Percentiles rank a stretch among this genome's conserved stretches.
Conservation (phyloP, 2,113 vertebrate genomes). For the Nansenia antarctica region DNA sequence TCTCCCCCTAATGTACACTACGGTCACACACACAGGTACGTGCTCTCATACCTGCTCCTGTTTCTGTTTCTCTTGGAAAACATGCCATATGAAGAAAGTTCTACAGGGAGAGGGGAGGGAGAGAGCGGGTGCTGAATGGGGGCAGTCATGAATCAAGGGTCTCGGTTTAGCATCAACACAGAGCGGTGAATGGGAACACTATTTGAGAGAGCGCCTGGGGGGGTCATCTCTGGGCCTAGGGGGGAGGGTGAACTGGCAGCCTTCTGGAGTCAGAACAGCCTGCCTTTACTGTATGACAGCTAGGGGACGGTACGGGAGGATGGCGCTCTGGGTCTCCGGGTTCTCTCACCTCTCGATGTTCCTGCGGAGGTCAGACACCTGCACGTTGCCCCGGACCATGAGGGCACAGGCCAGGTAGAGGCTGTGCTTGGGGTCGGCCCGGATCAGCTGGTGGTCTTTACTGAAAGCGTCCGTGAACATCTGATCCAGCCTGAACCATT, state of each 20-base stretch:
- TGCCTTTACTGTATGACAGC: too few relatives aligned
- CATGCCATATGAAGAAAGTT: neutral
- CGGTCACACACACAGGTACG: neutral
- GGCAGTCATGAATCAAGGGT: slow-evolving; percentile 48
- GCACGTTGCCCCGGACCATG: slow-evolving; percentile 90
- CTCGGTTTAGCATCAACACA: slow-evolving; percentile 1
- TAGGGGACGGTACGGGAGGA: neutral
- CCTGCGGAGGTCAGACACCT: slow-evolving; percentile 93
- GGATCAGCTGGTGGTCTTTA: slow-evolving; percentile 92
- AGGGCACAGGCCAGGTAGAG: slow-evolving; percentile 94
- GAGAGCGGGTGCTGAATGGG: slow-evolving; percentile 33
- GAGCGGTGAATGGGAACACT: slow-evolving; percentile 43
- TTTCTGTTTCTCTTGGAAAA: slow-evolving; percentile 17
- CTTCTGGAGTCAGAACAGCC: too few relatives aligned
- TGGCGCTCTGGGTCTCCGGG: neutral
- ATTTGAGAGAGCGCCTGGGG: slow-evolving; percentile 17
- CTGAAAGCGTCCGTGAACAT: slow-evolving; percentile 98
- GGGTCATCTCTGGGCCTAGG: slow-evolving; percentile 23
- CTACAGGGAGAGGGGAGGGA: neutral
- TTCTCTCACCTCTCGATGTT: slow-evolving; percentile 90
- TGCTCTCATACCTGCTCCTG: slow-evolving; percentile 5
- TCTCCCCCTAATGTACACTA: neutral
- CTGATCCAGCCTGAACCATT: slow-evolving; percentile 85
- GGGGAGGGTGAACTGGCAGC: neutral
- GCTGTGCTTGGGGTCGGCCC: slow-evolving; percentile 85